Base-by-base conservation (phyloP, 2,113 vertebrate species). In the Phycodurus eques region DNA sequence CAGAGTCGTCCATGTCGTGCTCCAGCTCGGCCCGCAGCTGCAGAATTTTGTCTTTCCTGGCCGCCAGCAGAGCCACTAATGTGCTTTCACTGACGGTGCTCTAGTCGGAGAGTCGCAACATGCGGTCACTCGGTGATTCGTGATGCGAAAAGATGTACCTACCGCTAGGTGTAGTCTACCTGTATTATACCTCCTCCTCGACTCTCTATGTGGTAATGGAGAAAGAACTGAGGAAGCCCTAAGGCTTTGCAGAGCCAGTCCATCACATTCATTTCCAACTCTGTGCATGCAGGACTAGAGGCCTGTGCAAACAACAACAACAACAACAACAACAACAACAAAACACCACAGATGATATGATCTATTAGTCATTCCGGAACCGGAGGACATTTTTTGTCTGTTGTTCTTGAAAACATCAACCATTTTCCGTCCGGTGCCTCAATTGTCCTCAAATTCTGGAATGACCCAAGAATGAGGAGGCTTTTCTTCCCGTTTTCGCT, bases 211-310 rank as follows among this genome's bases (percentile, higher is more conserved):
- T 97, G 94, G 81, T 98, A 85, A 70, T 99, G 98, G 42, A 96
- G 84, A 83, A 98, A 99, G 78, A 93, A 93, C 33, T 92, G 86
- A 0, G 98, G 98, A 42, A 99, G 96, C 0, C 95, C 96, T 76
- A 99, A 86, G 69, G 97, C 98, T 92, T 96, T 95, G 57, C 96
- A 97, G 85, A 99, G 76, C 98, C 98, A 99, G 83, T 99, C 98
- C 95, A 98, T 94, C 72, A 99, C 88, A n/a, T 94, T 94, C 85
- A 99, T 97, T 85, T 99, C 98, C 89, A 99, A 87, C 74, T 99
- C 98, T 2, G 98, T 99, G 77, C 95, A 97, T 0, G 92, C 96
- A n/a, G 97, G 97, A 66, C 96, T 97, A 39, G 97, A 96, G 0
- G 98, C 98, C 97, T 98, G 83, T 57, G 15, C 10, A 12, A 31